Percentiles rank a stretch among this genome's conserved stretches.
Evolutionary conservation across 2,888 invertebrate genomes (phyloP).

Genomic region (Drosophila mimica): DNA sequence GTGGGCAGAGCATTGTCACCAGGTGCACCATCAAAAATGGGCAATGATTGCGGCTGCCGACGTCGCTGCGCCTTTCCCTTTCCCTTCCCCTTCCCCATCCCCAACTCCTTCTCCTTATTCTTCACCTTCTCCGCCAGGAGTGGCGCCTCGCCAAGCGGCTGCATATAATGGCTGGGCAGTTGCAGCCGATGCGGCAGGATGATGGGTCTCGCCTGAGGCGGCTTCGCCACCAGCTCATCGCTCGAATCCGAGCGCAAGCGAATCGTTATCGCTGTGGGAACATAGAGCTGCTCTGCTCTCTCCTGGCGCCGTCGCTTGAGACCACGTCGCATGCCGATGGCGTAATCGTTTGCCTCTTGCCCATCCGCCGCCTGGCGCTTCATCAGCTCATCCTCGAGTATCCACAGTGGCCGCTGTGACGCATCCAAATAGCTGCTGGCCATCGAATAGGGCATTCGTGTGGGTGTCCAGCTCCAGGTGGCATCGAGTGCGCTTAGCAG

Average conservation of each 20-base stretch:
- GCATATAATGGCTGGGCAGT: conserved; percentile 73
- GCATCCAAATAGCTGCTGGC: conserved; percentile 61
- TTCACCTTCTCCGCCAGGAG: neutral
- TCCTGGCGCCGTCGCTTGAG: neutral
- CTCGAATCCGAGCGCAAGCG: conserved; percentile 12
- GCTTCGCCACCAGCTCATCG: neutral
- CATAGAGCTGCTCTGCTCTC: conserved; percentile 2
- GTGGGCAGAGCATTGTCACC: conserved; percentile 56
- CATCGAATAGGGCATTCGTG: conserved; percentile 9
- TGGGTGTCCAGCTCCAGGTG: conserved; percentile 35
- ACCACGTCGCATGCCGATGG: conserved; percentile 4
- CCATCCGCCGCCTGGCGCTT: conserved; percentile 43
- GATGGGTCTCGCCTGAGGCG: neutral
- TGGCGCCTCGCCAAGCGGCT: conserved; percentile 2
- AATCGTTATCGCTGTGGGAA: conserved; percentile 28
- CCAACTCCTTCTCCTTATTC: neutral
- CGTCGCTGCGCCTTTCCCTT: conserved; percentile 30
- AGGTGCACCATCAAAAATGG: conserved; percentile 73
- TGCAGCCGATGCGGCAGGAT: conserved; percentile 47
- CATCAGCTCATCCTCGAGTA: conserved; percentile 75
- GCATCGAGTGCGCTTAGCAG: conserved; percentile 31
- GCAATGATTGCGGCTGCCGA: conserved; percentile 53
- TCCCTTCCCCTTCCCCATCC: neutral
- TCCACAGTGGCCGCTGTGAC: conserved; percentile 78
- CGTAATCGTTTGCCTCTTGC: conserved; percentile 28